Base-by-base conservation (phyloP, 2,797 vertebrate species). In the Knipowitschia caucasica region DNA sequence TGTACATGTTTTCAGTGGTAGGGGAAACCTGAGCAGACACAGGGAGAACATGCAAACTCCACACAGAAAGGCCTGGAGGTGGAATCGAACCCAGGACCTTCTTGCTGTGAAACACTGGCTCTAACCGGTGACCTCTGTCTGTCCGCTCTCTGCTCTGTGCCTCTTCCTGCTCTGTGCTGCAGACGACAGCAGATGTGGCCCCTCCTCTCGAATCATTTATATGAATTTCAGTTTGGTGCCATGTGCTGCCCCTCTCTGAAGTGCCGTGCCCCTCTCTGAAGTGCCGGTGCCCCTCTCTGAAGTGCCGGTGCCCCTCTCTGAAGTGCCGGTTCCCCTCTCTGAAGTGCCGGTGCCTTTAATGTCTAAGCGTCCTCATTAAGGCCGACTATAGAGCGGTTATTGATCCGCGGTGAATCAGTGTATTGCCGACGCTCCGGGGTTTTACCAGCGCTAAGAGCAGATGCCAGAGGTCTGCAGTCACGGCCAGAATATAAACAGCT, bases 221-320 rank as follows among this genome's bases (percentile, higher is more conserved):
- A 72, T 71, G 62, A 77, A 89, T 87, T 86, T 88, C 83, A 75
- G 73, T n/a, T n/a, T n/a, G n/a, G n/a, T n/a, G n/a, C n/a, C n/a
- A n/a, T n/a, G n/a, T n/a, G n/a, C n/a, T 15, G 47, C 71, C 60
- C 72, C 69, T 69, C 55, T 70, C n/a, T n/a, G n/a, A n/a, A n/a
- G n/a, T n/a, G n/a, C n/a, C n/a, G 70, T 77, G 69, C 64, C 52
- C n/a, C 74, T 77, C 75, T 83, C 78, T 81, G 83, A 86, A 86
- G 76, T 66, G 62, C 47, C 54, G 65, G 54, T 43, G 40, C 61
- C 60, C 72, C 69, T 69, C 55, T 70, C n/a, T n/a, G n/a, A n/a
- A n/a, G n/a, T n/a, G n/a, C n/a, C n/a, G 76, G 73, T 15, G 47
- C 71, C 60, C 72, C 69, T 69, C 55, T 70, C n/a, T n/a, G n/a